Evolutionary conservation across 2,888 invertebrate species (phyloP).

Genomic region (Serrognathus titanus): DNA sequence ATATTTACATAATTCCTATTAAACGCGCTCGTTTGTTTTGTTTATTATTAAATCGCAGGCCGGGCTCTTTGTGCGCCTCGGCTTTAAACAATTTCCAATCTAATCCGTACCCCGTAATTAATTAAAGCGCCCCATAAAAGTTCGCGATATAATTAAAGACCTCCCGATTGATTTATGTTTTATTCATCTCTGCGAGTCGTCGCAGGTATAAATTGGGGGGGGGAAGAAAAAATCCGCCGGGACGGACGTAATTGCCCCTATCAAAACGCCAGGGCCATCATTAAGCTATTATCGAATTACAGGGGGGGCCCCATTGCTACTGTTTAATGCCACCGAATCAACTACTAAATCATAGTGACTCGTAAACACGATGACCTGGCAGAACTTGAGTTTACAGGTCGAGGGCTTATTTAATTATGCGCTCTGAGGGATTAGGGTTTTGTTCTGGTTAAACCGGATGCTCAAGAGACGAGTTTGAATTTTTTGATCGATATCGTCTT

Average conservation of each 20-base stretch:
- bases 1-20: too few species aligned
- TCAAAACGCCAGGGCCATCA: slow-evolving; percentile 17
- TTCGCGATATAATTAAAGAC: background rate
- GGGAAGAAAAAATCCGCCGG: slow-evolving; percentile 12
- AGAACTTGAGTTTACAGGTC: slow-evolving; percentile 11
- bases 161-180: background rate
- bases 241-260: slow-evolving; percentile 17
- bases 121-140: background rate
- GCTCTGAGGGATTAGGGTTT: background rate
- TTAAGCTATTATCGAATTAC: slow-evolving; percentile 23
- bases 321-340: slow-evolving; percentile 26
- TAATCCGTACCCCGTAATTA: too few species aligned
- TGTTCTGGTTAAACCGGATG: background rate
- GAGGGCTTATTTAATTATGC: background rate
- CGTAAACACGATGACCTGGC: slow-evolving; percentile 26
- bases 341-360: slow-evolving; percentile 24
- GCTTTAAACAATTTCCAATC: too few species aligned
- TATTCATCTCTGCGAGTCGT: background rate
- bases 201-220: background rate
- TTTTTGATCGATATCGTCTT: too few species aligned
- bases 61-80: too few species aligned
- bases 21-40: too few species aligned
- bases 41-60: too few species aligned
- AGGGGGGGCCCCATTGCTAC: slow-evolving; percentile 22
- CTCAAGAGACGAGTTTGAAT: background rate